A percentile compares a stretch with the other conserved stretches of the same genome.
phyloP scores from a whole-genome alignment of 2,888 invertebrate species.

The Sesamia inferens region DNA sequence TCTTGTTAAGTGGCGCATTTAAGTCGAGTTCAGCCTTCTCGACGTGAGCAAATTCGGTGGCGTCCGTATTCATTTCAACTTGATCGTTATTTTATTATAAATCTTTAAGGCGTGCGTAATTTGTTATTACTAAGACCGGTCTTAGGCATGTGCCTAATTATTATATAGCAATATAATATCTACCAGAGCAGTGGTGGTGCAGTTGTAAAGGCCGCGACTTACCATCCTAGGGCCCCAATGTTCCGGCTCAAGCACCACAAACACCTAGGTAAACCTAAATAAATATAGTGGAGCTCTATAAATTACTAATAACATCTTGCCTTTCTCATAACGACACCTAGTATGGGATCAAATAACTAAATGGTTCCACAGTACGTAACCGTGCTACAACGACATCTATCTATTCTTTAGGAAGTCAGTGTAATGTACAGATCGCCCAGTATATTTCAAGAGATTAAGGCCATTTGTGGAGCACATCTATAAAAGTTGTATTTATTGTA shows the following conservation, averaged over 20 bases:
- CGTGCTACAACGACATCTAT: conserved; percentile 26
- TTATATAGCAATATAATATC: neutral
- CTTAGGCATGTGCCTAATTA: neutral
- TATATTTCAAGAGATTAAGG: conserved; percentile 4
- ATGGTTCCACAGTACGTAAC: neutral
- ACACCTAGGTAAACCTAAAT: neutral
- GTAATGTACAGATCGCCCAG: neutral
- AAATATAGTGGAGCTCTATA: neutral
- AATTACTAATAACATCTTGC: neutral
- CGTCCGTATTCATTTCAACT: conserved; percentile 59
- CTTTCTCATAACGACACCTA: conserved; percentile 18
- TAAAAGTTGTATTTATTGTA: too few species aligned
- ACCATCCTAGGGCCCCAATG: neutral
- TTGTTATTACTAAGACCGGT: neutral
- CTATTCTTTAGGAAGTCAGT: neutral
- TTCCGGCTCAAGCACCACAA: neutral
- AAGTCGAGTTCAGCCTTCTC: conserved; percentile 62
- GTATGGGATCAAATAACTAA: conserved; percentile 3
- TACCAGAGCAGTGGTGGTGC: too few species aligned
- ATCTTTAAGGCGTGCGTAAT: conserved; percentile 27
- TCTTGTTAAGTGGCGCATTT: conserved; percentile 72
- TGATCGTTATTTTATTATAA: conserved; percentile 47
- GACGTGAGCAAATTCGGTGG: conserved; percentile 55
- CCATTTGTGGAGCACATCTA: neutral
- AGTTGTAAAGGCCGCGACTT: too few species aligned